Percentiles rank a stretch among this genome's conserved stretches.
phyloP scores from a whole-genome alignment of 2,113 vertebrate species.

The Polypterus bichir region DNA sequence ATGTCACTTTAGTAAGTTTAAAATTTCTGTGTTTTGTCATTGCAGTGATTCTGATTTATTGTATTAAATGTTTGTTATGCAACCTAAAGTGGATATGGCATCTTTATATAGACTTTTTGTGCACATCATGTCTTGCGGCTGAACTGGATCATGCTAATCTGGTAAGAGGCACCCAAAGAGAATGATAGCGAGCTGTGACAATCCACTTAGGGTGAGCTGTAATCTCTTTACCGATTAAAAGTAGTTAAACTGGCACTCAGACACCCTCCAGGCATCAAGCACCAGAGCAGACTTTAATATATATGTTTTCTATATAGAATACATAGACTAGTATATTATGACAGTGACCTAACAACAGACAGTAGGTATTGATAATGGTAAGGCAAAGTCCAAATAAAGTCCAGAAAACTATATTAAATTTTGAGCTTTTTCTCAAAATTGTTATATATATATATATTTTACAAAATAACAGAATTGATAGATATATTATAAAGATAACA shows the following conservation, averaged over 20 bases:
- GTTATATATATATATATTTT: too few relatives aligned
- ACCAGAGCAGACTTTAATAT: constrained; percentile 36
- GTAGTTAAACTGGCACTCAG: constrained; percentile 70
- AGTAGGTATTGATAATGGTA: too few relatives aligned
- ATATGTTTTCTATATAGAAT: constrained; percentile 1
- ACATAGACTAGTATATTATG: too few relatives aligned
- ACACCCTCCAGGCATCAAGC: constrained; percentile 61
- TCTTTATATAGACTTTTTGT: constrained; percentile 1
- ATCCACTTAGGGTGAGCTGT: constrained; percentile 97
- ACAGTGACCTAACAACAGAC: too few relatives aligned
- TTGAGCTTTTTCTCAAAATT: too few relatives aligned
- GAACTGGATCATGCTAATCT: constrained; percentile 72
- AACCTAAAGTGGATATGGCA: constrained; percentile 6
- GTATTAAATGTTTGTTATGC: constrained; percentile 1
- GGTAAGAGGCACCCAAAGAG: constrained; percentile 71
- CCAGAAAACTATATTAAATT: too few relatives aligned
- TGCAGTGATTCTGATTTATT: constrained; percentile 6
- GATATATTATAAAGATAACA: too few relatives aligned
- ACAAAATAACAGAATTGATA: too few relatives aligned
- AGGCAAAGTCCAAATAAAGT: too few relatives aligned
- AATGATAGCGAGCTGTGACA: constrained; percentile 89
- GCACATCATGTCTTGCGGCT: constrained; percentile 39
- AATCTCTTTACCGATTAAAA: constrained; percentile 97
- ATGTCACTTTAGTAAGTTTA: too few relatives aligned
- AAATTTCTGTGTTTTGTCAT: constrained; percentile 1